Evolutionary conservation across 2,888 invertebrate genomes (phyloP).

Genomic region (Cephus pygmeus): DNA sequence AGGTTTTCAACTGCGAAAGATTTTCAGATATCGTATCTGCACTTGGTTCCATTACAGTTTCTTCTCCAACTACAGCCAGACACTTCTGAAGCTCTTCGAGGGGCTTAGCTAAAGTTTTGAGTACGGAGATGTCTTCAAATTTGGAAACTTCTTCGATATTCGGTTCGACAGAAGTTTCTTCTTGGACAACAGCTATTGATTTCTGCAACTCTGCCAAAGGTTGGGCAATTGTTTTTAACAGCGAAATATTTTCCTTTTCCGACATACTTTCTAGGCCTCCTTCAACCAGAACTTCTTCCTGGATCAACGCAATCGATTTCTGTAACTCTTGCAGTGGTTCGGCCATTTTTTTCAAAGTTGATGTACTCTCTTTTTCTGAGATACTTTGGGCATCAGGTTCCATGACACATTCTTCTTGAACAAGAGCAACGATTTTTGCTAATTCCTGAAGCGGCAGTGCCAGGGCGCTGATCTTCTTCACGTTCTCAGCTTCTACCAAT

Average conservation of each 20-base stretch:
- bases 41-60: slow-evolving; percentile 52
- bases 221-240: slow-evolving; percentile 48
- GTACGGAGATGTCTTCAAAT: slow-evolving; percentile 35
- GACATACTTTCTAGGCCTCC: slow-evolving; percentile 37
- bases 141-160: slow-evolving; percentile 31
- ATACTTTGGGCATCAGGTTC: slow-evolving; percentile 25
- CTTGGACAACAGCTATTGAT: slow-evolving; percentile 56
- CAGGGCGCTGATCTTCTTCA: slow-evolving; percentile 38
- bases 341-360: slow-evolving; percentile 42
- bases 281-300: slow-evolving; percentile 47
- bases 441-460: slow-evolving; percentile 47
- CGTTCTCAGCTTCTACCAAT: slow-evolving; percentile 12
- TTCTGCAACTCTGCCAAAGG: slow-evolving; percentile 56
- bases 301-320: slow-evolving; percentile 49
- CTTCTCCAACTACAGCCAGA: slow-evolving; percentile 65
- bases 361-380: slow-evolving; percentile 29
- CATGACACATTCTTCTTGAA: slow-evolving; percentile 28
- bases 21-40: slow-evolving; percentile 56
- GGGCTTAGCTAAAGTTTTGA: slow-evolving; percentile 67
- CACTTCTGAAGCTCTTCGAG: slow-evolving; percentile 66
- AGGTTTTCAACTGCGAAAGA: slow-evolving; percentile 36
- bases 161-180: slow-evolving; percentile 43
- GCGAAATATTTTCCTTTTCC: slow-evolving; percentile 42
- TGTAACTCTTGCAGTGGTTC: slow-evolving; percentile 53
- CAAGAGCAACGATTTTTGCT: slow-evolving; percentile 34